These are phyloP conservation scores for Eutrigla gurnardus DNA, from an alignment of 2,797 vertebrate species.

Conservation along the genomic window DNA sequence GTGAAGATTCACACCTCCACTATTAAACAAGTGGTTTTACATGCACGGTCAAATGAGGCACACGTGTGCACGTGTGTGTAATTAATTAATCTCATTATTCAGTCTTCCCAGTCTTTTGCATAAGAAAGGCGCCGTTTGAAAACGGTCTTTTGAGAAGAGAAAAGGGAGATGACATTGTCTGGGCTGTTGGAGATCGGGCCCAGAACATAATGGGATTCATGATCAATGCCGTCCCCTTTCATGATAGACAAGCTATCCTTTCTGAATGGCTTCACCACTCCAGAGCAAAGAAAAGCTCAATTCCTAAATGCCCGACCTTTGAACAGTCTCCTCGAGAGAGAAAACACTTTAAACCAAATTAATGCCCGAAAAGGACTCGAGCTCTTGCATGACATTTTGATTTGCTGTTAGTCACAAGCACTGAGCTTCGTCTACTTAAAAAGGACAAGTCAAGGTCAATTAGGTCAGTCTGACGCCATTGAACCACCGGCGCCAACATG, in stretches of 20 bases:
- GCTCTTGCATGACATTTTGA: constrained; percentile 14
- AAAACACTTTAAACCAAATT: constrained; percentile 9
- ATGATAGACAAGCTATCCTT: constrained; percentile 45
- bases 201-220: constrained; percentile 54
- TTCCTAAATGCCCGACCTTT: constrained; percentile 31
- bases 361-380: neutral
- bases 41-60: neutral
- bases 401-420: neutral
- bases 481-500: neutral
- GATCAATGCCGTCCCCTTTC: constrained; percentile 56
- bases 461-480: constrained; percentile 13
- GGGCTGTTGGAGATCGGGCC: constrained; percentile 45
- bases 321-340: constrained; percentile 20
- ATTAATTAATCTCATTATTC: constrained; percentile 31
- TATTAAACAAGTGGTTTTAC: neutral
- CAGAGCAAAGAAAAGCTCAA: constrained; percentile 35
- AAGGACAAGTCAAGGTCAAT: constrained; percentile 45
- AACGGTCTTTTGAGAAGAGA: constrained; percentile 25
- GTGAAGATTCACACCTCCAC: neutral
- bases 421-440: neutral
- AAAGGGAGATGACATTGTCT: constrained; percentile 14
- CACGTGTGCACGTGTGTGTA: constrained; percentile 19
- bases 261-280: constrained; percentile 45
- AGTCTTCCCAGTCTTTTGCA: constrained; percentile 9
- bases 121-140: constrained; percentile 17